Evolutionary conservation across 1,140 invertebrate genomes (phyloP), one percentile per base, ranked within the genome.

Genomic region (Ephestia elutella): DNA sequence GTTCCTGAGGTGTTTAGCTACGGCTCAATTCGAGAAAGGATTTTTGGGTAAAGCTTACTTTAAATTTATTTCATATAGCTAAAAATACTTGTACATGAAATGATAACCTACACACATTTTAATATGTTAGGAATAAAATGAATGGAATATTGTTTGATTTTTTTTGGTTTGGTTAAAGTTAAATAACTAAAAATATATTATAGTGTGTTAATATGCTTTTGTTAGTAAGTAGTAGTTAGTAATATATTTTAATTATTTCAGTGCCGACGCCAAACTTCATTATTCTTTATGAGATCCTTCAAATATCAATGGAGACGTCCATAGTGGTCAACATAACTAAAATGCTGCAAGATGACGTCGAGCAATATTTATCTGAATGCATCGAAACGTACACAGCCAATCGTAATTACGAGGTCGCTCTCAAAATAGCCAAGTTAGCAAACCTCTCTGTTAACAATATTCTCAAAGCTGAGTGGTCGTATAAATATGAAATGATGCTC

Each of bases 351-450:
- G 80, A 83, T 28, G 73, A 85, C 18, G 57, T 72, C 0, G 59
- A 70, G 9, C 49, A 67, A 17, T 87, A 88, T 56, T 55, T 87
- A 25, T 56, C 64, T 5, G 73, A 89, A 61, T 92, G 91, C 66
- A 80, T 92, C 8, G 77, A 90, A 35, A 77, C 86, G 63, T 86
- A 93, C 48, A 77, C 90, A 0, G 62, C 71, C 0, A 75, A 79
- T 11, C 78, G 89, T 58, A 80, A 90, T 61, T 93, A 92, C 60
- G 75, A 83, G 2, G 86, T 82, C 44, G 92, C 92, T 17, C 73
- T 92, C 2, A 85, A 90, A 68, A 87, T 93, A 49, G 91, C 91
- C 0, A 85, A 89, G 67, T 66, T 90, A 10, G 83, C 87, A 2
- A 80, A 78, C 49, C 66, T 92, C 2, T 71, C 83, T 0, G 82